A percentile compares a stretch with the other conserved stretches of the same genome.
These are phyloP conservation scores for Orchesella flavescens DNA, from an alignment of 2,888 invertebrate genomes.

Conservation along the genomic window DNA sequence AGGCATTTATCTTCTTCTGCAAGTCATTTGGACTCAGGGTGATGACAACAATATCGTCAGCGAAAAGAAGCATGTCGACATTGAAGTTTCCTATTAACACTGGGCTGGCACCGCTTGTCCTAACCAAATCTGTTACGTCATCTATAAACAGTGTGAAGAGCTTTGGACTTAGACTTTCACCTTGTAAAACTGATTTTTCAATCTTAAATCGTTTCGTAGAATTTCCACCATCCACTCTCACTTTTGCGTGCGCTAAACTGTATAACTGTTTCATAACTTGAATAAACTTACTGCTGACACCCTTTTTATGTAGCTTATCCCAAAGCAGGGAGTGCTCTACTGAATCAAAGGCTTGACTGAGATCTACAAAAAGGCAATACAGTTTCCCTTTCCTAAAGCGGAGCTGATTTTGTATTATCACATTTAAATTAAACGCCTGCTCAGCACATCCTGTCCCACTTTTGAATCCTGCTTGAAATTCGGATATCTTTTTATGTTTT, in stretches of 20 bases:
- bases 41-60: too few relatives aligned
- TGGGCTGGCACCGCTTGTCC: too few relatives aligned
- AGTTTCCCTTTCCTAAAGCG: neutral
- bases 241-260: neutral
- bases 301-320: neutral
- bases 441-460: constrained; percentile 1
- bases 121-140: too few relatives aligned
- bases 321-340: neutral
- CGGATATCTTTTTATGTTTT: neutral
- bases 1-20: too few relatives aligned
- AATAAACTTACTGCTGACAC: constrained; percentile 12
- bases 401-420: neutral
- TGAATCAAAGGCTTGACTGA: constrained; percentile 10
- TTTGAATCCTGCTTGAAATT: constrained; percentile 20
- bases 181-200: too few relatives aligned
- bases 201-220: neutral
- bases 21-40: too few relatives aligned
- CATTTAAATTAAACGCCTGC: constrained; percentile 3
- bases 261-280: neutral
- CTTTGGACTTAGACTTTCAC: too few relatives aligned
- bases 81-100: too few relatives aligned
- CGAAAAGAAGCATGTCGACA: too few relatives aligned
- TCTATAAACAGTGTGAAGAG: too few relatives aligned
- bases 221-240: neutral
- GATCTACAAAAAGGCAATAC: neutral